Evolutionary conservation across 2,113 vertebrate species (phyloP), one percentile per base, ranked within the genome.

Genomic region (Alaudala cheleensis): DNA sequence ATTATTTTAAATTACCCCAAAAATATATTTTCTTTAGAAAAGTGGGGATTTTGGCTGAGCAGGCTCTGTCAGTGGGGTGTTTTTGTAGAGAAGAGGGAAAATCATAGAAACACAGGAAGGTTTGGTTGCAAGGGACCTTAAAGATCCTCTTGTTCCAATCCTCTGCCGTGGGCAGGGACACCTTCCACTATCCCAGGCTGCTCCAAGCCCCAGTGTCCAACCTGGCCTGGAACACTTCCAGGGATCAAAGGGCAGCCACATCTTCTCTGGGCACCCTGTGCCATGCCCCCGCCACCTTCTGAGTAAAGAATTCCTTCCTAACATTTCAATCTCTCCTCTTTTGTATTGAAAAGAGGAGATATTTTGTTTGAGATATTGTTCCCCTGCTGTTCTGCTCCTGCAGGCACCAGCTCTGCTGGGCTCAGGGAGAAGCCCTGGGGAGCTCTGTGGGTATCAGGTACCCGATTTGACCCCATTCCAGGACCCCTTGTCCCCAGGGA

Each of bases 361-460:
- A n/a, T n/a, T n/a, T n/a, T n/a, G n/a, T n/a, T n/a, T n/a, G n/a
- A n/a, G n/a, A n/a, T n/a, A 14, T 26, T 2, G 2, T 44, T 15
- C 14, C 44, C 18, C 19, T 5, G 5, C 45, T 66, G 51, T 31
- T 62, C 62, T 81, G 73, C n/a, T 44, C 21, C 45, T 65, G 7
- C 62, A 51, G 37, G 4, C 53, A n/a, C 44, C 2, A 3, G 29
- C 53, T 40, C 62, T 18, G 14, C 78, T 34, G 61, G 51, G 16
- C n/a, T 61, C 24, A 10, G 50, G 45, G 5, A 9, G 11, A 26
- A 42, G 22, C 56, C 13, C 0, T 1, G 50, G 18, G 18, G 8
- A 42, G 26, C 13, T 47, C 16, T 44, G 3, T 5, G 45, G 37
- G 2, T 7, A 2, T 1, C 33, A 11, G 31, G n/a, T 2, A 4